Evolutionary conservation across 2,113 vertebrate genomes (phyloP).

Genomic region (Butorides virescens): DNA sequence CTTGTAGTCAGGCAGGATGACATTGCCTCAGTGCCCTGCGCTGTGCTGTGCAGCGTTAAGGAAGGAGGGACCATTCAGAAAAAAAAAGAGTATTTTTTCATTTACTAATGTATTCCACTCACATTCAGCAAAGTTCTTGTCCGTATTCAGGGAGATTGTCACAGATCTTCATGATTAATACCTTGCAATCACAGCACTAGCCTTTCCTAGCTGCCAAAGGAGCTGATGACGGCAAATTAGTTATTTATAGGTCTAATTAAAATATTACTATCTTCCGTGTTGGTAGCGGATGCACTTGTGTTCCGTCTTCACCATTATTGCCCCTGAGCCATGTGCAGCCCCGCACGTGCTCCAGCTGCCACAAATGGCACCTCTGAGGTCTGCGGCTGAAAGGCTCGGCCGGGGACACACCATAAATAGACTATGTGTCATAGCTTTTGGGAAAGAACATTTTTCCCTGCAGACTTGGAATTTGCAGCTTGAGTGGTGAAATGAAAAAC

Average conservation of each 20-base stretch:
- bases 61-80: rapidly evolving
- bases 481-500: neutral
- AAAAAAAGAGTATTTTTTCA: too few relatives aligned
- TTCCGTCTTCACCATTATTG: rapidly evolving
- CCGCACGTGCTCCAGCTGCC: rapidly evolving
- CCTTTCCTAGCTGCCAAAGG: neutral
- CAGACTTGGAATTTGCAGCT: neutral
- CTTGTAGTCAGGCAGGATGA: rapidly evolving
- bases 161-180: neutral
- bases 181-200: neutral
- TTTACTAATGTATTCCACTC: rapidly evolving
- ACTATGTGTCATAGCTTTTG: rapidly evolving
- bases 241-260: neutral
- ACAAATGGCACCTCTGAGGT: rapidly evolving
- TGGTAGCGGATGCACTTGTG: neutral
- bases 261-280: neutral
- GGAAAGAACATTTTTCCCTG: neutral
- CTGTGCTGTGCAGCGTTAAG: rapidly evolving
- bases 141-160: neutral
- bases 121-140: neutral
- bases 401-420: rapidly evolving
- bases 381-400: neutral
- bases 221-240: neutral
- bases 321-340: neutral
- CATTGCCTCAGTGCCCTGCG: rapidly evolving